Evolutionary conservation across 2,888 invertebrate species (phyloP).

Genomic region (Rhimphoctona megacephalus): DNA sequence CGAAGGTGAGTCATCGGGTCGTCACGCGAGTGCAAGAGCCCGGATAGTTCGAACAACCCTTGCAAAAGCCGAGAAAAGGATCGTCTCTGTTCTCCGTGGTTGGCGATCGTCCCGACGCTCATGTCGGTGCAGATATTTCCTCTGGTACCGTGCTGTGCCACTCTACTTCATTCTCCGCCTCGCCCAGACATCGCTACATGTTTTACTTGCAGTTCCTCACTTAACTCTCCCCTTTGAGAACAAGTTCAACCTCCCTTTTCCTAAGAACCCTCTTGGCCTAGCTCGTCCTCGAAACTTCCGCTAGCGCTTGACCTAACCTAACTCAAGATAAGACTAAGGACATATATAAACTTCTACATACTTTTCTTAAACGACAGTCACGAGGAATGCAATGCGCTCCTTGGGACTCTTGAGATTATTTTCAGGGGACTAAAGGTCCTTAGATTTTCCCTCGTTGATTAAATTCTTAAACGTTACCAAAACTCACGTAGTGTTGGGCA

Average conservation of each 20-base stretch:
- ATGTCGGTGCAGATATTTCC: conserved; percentile 54
- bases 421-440: neutral
- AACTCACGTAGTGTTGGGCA: neutral
- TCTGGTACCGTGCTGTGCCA: conserved; percentile 68
- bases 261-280: conserved; percentile 23
- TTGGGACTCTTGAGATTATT: neutral
- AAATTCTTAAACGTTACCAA: neutral
- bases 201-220: conserved; percentile 36
- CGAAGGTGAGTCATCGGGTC: conserved; percentile 82
- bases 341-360: conserved; percentile 19
- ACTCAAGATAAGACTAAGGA: conserved; percentile 31
- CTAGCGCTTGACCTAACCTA: conserved; percentile 54
- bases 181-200: conserved; percentile 61
- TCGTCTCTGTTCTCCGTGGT: conserved; percentile 63
- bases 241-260: neutral
- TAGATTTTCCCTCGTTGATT: conserved; percentile 8
- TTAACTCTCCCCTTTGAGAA: conserved; percentile 27
- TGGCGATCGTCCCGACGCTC: conserved; percentile 60
- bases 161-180: conserved; percentile 66
- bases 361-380: conserved; percentile 15
- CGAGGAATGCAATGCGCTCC: neutral
- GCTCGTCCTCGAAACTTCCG: conserved; percentile 44
- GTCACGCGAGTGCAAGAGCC: conserved; percentile 80
- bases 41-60: conserved; percentile 66
- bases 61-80: conserved; percentile 78